Evolutionary conservation across 2,888 invertebrate species (phyloP).

Genomic region (Rhaphigaster nebulosa): DNA sequence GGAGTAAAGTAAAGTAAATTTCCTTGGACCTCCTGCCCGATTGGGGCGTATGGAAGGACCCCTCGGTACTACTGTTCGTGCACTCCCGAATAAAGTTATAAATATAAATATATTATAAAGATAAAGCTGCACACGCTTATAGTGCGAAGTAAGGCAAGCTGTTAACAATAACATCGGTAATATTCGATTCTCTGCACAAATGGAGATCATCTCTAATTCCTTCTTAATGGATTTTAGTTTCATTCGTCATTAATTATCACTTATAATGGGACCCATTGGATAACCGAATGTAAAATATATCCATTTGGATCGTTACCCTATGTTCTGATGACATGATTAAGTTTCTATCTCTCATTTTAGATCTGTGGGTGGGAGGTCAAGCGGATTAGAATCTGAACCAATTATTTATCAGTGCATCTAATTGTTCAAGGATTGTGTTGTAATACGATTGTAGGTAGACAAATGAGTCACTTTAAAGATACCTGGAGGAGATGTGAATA

Average conservation of each 20-base stretch:
- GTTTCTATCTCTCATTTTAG: not conserved
- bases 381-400: not conserved
- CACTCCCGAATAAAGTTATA: too few relatives aligned
- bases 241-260: not conserved
- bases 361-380: slow-evolving; percentile 3
- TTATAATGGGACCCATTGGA: not conserved
- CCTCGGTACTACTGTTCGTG: too few relatives aligned
- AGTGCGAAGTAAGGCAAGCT: too few relatives aligned
- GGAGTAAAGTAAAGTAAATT: too few relatives aligned
- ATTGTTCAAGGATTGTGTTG: slow-evolving; percentile 27
- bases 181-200: too few relatives aligned
- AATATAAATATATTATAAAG: too few relatives aligned
- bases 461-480: not conserved
- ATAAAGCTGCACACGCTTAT: too few relatives aligned
- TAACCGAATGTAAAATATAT: not conserved
- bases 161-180: too few relatives aligned
- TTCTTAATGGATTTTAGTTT: not conserved
- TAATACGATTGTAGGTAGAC: not conserved
- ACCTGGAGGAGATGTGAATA: not conserved
- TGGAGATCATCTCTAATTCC: not conserved
- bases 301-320: not conserved
- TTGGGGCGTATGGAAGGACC: too few relatives aligned
- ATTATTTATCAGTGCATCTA: not conserved
- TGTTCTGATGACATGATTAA: not conserved
- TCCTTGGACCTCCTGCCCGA: too few relatives aligned